phyloP scores from a whole-genome alignment of 2,113 vertebrate species.

The Pyrgilauda ruficollis region DNA sequence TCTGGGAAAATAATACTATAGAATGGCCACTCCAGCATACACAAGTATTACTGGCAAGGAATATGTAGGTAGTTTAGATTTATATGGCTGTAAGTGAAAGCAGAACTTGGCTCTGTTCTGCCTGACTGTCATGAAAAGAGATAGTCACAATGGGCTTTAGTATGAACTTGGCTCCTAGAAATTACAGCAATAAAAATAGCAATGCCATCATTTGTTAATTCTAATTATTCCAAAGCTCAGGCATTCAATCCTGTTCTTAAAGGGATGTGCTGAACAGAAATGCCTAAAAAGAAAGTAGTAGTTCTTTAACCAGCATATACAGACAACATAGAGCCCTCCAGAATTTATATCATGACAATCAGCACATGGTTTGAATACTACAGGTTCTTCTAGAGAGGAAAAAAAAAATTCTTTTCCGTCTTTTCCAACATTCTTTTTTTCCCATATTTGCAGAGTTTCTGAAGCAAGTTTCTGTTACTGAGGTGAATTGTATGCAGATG shows the following conservation, averaged over 20 bases:
- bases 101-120: slow-evolving; percentile 40
- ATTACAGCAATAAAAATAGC: slow-evolving; percentile 32
- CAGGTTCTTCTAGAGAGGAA: neutral
- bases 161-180: slow-evolving; percentile 40
- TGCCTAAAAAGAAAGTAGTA: neutral
- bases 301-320: neutral
- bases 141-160: slow-evolving; percentile 54
- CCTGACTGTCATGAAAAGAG: slow-evolving; percentile 51
- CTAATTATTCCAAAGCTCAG: neutral
- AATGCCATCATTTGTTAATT: slow-evolving; percentile 43
- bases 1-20: slow-evolving; percentile 25
- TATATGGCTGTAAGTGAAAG: slow-evolving; percentile 52
- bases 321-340: neutral
- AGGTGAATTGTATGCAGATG: fast-evolving
- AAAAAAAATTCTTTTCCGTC: neutral
- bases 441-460: neutral
- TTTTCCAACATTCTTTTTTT: neutral
- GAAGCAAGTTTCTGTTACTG: neutral
- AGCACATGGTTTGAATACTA: neutral
- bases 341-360: neutral
- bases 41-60: slow-evolving; percentile 35
- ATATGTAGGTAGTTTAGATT: slow-evolving; percentile 44
- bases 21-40: neutral
- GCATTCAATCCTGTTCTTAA: neutral
- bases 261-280: neutral